Base-by-base conservation (phyloP, 1,140 invertebrate species). In the Mesaphorura yosii region DNA sequence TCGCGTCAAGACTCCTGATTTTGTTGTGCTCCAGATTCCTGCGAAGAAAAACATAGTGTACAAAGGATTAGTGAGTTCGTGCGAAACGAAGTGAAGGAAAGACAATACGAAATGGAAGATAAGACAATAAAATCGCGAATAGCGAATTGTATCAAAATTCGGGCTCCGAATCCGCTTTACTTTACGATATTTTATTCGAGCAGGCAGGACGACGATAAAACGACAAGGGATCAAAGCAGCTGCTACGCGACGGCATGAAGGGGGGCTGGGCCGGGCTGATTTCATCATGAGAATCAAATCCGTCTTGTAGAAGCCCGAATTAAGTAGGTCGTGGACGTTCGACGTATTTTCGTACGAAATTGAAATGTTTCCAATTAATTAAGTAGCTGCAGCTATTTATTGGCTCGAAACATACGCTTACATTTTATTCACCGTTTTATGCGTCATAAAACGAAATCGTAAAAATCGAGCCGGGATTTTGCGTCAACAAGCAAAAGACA, bases 1-100 rank as follows among this genome's bases (percentile, higher is more conserved):
- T 42, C 20, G 47, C 39, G n/a, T 54, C 44, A 19, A 61, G 26
- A 29, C 45, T 48, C 6, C 25, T 29, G 15, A 64, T 64, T 12
- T 25, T 51, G 45, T 64, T 64, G 57, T 56, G 51, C 29, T 54
- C 59, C 41, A 63, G 27, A 38, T 58, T 55, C 39, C 61, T 63
- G 46, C 19, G 45, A 58, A 34, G 22, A 1, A 51, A 22, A 44
- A 10, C 12, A 53, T 19, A 15, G 15, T 26, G 22, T 34, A 10
- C n/a, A 34, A 10, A 34, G n/a, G 10, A 10, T 34, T 34, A 34
- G 10, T 10, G 10, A 34, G 10, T 34, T n/a, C n/a, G n/a, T n/a
- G n/a, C n/a, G n/a, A n/a, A n/a, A n/a, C n/a, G n/a, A n/a, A n/a
- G n/a, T n/a, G n/a, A n/a, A n/a, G n/a, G n/a, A n/a, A n/a, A n/a